Evolutionary conservation across 2,888 invertebrate species (phyloP).

Genomic region (Laothoe populi): DNA sequence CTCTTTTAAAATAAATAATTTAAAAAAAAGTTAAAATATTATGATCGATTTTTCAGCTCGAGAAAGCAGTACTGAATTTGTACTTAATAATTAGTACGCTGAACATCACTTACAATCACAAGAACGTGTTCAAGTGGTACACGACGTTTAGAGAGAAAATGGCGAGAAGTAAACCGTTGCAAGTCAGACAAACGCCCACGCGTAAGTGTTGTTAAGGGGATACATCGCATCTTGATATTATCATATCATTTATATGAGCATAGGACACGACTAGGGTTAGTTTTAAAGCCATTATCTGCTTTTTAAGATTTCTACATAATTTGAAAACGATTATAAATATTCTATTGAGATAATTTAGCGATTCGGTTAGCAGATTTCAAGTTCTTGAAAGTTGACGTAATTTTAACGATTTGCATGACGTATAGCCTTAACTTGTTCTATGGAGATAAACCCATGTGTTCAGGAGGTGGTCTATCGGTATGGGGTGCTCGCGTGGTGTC

Average conservation of each 20-base stretch:
- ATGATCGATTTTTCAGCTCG: conserved; percentile 81
- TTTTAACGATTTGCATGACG: no score
- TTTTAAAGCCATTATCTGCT: no score
- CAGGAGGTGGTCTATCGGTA: conserved; percentile 40
- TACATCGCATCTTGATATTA: not conserved
- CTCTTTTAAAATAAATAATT: no score
- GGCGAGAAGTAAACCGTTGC: conserved; percentile 52
- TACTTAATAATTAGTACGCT: conserved; percentile 89
- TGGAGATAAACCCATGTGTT: no score
- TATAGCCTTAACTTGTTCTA: no score
- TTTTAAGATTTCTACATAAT: no score
- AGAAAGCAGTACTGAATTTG: conserved; percentile 87
- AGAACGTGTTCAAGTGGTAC: conserved; percentile 68
- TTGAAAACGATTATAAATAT: no score
- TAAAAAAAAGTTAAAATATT: no score
- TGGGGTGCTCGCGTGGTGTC: conserved; percentile 68
- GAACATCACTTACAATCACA: conserved; percentile 86
- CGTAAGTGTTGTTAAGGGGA: conserved; percentile 44
- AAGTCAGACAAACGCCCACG: conserved; percentile 44
- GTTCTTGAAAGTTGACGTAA: no score
- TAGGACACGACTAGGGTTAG: no score
- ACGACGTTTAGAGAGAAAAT: conserved; percentile 51
- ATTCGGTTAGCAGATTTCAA: no score
- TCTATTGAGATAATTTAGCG: no score
- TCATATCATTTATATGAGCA: not conserved